Evolutionary conservation across 92 coral and sea anemone genomes (phyloP).

Genomic region (Heliopora coerulea): DNA sequence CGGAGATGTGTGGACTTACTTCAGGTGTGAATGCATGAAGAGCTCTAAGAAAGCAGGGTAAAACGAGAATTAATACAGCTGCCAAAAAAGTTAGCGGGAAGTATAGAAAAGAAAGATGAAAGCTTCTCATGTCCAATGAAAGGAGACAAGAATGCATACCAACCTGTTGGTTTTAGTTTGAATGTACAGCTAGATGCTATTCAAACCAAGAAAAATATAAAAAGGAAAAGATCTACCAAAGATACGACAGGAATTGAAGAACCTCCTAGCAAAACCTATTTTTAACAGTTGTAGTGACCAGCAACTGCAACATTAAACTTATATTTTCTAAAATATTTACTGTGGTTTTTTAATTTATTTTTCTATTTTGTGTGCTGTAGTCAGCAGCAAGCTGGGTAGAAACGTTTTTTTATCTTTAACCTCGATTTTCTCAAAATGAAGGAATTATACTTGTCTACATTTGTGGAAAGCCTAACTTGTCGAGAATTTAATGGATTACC

Average conservation of each 20-base stretch:
- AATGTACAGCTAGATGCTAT: slow-evolving; percentile 31
- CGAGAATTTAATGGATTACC: background rate
- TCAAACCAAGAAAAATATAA: too few species aligned
- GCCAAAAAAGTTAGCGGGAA: slow-evolving; percentile 49
- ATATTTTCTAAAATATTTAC: too few species aligned
- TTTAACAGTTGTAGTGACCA: too few species aligned
- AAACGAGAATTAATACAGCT: slow-evolving; percentile 47
- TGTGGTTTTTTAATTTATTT: too few species aligned
- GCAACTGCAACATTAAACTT: too few species aligned
- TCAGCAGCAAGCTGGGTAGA: too few species aligned
- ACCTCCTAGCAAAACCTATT: too few species aligned
- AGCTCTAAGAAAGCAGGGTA: slow-evolving; percentile 46
- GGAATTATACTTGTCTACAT: background rate
- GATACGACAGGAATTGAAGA: too few species aligned
- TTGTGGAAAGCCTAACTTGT: background rate
- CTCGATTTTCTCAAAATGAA: slow-evolving; percentile 17
- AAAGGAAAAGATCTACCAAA: too few species aligned
- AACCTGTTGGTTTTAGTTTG: slow-evolving; percentile 40
- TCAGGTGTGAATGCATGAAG: slow-evolving; percentile 53
- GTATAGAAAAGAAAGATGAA: slow-evolving; percentile 47
- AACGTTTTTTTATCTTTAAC: background rate
- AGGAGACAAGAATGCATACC: slow-evolving; percentile 39
- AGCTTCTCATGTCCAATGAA: slow-evolving; percentile 32
- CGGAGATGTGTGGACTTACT: slow-evolving; percentile 46
- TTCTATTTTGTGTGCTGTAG: too few species aligned